phyloP scores from a whole-genome alignment of 30 jellyfish, hydroid and myxozoan genomes.

The Haliclystus octoradiatus region DNA sequence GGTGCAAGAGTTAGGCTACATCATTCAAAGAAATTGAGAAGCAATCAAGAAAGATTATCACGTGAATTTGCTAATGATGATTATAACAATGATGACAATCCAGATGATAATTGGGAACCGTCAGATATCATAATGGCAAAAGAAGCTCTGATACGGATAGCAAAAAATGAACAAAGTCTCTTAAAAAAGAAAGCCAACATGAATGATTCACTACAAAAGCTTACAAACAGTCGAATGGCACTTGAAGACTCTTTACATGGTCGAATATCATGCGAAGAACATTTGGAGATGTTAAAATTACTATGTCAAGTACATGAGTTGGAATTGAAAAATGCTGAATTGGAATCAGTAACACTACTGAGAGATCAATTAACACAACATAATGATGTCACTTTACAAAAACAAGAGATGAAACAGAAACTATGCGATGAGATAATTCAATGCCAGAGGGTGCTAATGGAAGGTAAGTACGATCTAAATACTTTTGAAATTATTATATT shows the following conservation, averaged over 20 bases:
- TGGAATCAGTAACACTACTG: conserved; percentile 72
- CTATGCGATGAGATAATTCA: conserved; percentile 67
- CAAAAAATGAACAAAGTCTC: conserved; percentile 37
- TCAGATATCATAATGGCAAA: conserved; percentile 88
- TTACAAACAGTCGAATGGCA: conserved; percentile 31
- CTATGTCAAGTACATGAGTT: conserved; percentile 85
- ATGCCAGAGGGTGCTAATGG: conserved; percentile 47
- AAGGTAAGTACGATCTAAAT: too few species aligned
- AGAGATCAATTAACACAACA: conserved; percentile 85
- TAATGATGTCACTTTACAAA: conserved; percentile 60
- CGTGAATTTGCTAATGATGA: not conserved
- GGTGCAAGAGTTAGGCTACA: conserved; percentile 22
- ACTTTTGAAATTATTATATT: too few species aligned
- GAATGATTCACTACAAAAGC: conserved; percentile 33
- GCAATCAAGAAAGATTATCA: not conserved
- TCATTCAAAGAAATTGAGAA: not conserved
- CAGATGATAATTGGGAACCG: conserved; percentile 47
- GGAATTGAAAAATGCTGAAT: conserved; percentile 75
- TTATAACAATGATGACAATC: not conserved
- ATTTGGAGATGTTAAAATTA: conserved; percentile 59
- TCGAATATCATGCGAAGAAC: conserved; percentile 76
- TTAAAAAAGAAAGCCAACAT: conserved; percentile 47
- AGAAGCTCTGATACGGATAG: conserved; percentile 60
- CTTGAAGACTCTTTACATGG: conserved; percentile 47
- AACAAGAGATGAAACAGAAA: conserved; percentile 60